These are phyloP conservation scores for Tadarida brasiliensis DNA, from an alignment of 2,797 vertebrate genomes.

Conservation along the genomic window DNA sequence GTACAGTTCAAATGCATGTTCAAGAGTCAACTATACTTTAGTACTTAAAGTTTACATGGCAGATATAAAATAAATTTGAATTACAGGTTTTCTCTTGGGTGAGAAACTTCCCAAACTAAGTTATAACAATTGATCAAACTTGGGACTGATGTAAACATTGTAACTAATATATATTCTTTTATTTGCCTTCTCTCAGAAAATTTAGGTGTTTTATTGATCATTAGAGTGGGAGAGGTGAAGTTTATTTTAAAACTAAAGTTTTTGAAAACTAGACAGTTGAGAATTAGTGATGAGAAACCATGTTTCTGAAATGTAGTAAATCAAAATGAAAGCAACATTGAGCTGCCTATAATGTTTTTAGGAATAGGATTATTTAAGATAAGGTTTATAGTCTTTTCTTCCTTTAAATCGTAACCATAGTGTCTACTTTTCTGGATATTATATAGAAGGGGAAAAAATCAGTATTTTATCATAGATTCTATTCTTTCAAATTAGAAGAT, in stretches of 20 bases:
- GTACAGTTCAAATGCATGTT: neutral
- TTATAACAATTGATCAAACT: neutral
- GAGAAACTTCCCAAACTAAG: neutral
- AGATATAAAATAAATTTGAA: slow-evolving; percentile 48
- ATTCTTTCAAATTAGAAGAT: neutral
- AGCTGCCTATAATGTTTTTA: neutral
- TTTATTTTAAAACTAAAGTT: neutral
- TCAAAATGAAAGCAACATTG: neutral
- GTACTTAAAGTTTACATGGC: neutral
- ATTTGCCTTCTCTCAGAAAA: neutral
- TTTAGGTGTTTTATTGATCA: neutral
- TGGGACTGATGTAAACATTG: neutral
- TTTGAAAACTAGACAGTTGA: neutral
- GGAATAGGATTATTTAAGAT: neutral
- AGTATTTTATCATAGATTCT: slow-evolving; percentile 1
- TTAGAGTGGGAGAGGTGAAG: neutral
- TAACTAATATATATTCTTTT: neutral
- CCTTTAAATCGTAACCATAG: neutral
- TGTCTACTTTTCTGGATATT: neutral
- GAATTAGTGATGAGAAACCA: neutral
- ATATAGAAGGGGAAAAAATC: neutral
- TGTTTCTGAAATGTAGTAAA: slow-evolving; percentile 33
- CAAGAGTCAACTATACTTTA: neutral
- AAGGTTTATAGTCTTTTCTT: neutral
- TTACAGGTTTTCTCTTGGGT: slow-evolving; percentile 3